A percentile compares a stretch with the other conserved stretches of the same genome.
Evolutionary conservation across 2,888 invertebrate genomes (phyloP).

Genomic region (Caenorhabditis macrosperma): DNA sequence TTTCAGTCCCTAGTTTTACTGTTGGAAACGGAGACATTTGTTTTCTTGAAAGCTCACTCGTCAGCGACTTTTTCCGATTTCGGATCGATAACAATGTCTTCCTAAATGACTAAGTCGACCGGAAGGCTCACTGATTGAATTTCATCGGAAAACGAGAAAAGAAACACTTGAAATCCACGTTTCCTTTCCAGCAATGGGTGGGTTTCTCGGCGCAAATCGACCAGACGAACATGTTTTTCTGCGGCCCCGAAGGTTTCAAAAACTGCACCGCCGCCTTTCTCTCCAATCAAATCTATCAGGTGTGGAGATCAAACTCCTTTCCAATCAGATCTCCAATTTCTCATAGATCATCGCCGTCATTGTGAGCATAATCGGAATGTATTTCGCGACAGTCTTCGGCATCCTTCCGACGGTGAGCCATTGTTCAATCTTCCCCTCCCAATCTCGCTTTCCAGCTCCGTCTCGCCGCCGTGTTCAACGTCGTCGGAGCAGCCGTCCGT

Average conservation of each 20-base stretch:
- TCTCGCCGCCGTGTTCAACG: slow-evolving; percentile 27
- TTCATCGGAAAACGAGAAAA: no score
- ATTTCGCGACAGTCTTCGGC: slow-evolving; percentile 78
- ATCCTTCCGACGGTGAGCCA: slow-evolving; percentile 69
- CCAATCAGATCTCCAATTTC: slow-evolving; percentile 6
- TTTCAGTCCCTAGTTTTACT: no score
- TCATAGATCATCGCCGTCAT: slow-evolving; percentile 75
- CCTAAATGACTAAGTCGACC: no score
- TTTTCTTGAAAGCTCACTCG: no score
- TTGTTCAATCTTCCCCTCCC: neutral
- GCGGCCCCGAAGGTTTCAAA: slow-evolving; percentile 46
- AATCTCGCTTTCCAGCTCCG: slow-evolving; percentile 24
- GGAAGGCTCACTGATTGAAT: no score
- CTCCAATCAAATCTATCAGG: slow-evolving; percentile 74
- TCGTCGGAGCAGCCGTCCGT: slow-evolving; percentile 43
- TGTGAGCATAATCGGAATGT: slow-evolving; percentile 76
- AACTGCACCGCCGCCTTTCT: slow-evolving; percentile 69
- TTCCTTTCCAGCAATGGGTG: slow-evolving; percentile 74
- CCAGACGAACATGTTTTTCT: slow-evolving; percentile 71
- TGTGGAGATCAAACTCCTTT: no score
- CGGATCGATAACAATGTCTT: no score
- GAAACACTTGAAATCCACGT: no score
- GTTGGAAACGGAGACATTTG: no score
- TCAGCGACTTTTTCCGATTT: no score
- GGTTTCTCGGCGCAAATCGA: slow-evolving; percentile 70